These are phyloP conservation scores for Gymnorhina tibicen DNA, from an alignment of 2,113 vertebrate genomes.

Conservation along the genomic window DNA sequence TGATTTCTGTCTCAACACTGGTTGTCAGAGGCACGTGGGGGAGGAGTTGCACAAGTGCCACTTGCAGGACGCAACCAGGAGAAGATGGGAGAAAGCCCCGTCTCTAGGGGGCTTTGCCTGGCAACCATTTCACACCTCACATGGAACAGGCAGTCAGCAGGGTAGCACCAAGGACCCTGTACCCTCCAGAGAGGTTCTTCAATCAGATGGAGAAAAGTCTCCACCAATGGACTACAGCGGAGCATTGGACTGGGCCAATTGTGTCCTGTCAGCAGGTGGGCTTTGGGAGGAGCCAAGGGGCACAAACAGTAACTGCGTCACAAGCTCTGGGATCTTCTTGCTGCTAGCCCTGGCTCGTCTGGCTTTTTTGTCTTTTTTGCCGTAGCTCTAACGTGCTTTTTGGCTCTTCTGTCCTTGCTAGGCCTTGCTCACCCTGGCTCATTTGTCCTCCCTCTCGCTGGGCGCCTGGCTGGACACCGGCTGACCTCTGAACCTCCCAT, in stretches of 20 bases:
- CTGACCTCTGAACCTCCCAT: no score
- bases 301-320: background rate
- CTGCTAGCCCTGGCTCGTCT: no score
- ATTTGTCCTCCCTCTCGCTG: background rate
- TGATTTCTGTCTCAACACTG: background rate
- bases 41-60: background rate
- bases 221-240: no score
- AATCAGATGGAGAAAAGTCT: no score
- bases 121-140: background rate
- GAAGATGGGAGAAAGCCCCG: background rate
- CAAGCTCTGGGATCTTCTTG: no score
- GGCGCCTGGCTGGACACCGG: background rate
- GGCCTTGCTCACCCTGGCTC: background rate
- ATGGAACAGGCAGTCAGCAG: background rate
- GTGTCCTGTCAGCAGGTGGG: background rate
- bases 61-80: background rate
- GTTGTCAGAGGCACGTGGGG: background rate
- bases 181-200: no score
- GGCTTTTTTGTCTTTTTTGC: no score
- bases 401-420: background rate
- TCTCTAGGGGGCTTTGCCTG: background rate
- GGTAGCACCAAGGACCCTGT: no score
- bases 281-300: background rate
- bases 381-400: no score
- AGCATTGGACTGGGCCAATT: background rate